Evolutionary conservation across 2,888 invertebrate species (phyloP).

Genomic region (Drosophila prostipennis): DNA sequence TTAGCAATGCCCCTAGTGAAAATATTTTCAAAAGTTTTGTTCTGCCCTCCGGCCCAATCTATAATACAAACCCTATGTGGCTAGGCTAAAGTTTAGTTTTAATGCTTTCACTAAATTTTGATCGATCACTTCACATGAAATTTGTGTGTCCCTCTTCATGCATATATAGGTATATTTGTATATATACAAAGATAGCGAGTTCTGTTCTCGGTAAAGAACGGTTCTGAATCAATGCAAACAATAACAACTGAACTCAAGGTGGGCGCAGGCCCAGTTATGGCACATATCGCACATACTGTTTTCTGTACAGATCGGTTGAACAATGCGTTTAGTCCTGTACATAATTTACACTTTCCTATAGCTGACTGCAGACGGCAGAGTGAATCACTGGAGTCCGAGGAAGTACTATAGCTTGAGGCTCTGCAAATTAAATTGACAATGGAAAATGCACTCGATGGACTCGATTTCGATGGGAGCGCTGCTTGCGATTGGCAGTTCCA

Average conservation of each 20-base stretch:
- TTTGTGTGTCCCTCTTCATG: conserved; percentile 27
- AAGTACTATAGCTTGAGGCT: conserved; percentile 48
- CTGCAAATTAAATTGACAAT: conserved; percentile 67
- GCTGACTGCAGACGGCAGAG: conserved; percentile 19
- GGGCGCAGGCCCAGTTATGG: conserved; percentile 55
- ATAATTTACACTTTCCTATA: conserved; percentile 44
- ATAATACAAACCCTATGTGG: conserved; percentile 47
- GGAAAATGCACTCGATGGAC: conserved; percentile 28
- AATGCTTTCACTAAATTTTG: conserved; percentile 63
- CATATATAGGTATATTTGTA: conserved; percentile 5
- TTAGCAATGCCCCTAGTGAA: conserved; percentile 50
- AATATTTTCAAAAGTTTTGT: conserved; percentile 42
- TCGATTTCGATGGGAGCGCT: conserved; percentile 20
- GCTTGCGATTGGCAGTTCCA: conserved; percentile 53
- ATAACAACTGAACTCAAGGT: conserved; percentile 34
- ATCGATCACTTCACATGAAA: conserved; percentile 69
- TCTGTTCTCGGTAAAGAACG: conserved; percentile 2
- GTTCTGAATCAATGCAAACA: conserved; percentile 35
- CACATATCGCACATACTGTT: conserved; percentile 70
- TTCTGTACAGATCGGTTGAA: conserved; percentile 57
- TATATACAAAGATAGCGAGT: conserved; percentile 33
- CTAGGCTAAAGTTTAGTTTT: conserved; percentile 44
- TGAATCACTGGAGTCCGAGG: conserved; percentile 17
- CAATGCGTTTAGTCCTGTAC: conserved; percentile 47
- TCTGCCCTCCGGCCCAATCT: conserved; percentile 29